phyloP scores from a whole-genome alignment of 2,888 invertebrate species.

The Drosophila villosipedis region DNA sequence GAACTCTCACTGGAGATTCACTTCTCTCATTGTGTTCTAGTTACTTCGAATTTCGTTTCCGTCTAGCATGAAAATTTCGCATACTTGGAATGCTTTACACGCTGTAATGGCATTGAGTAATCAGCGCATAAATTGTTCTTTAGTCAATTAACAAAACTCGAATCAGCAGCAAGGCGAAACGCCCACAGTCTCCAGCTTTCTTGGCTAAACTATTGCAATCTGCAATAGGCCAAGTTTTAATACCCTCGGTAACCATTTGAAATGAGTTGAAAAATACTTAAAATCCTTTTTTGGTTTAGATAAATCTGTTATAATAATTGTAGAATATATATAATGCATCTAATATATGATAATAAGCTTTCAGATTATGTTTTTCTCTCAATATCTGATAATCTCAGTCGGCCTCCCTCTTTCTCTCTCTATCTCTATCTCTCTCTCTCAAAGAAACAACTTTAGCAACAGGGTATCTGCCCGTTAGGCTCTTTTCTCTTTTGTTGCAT shows the following conservation, averaged over 20 bases:
- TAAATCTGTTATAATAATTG: no score
- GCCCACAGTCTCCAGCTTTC: slow-evolving; percentile 22
- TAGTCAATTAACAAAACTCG: slow-evolving; percentile 59
- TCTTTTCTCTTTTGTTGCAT: not conserved
- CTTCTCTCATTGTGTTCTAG: slow-evolving; percentile 8
- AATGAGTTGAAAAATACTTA: not conserved
- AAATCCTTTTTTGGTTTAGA: not conserved
- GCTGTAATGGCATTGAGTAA: slow-evolving; percentile 27
- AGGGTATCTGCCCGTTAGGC: not conserved
- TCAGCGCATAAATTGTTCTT: slow-evolving; percentile 46
- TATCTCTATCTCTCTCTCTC: not conserved
- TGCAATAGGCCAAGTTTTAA: slow-evolving; percentile 15
- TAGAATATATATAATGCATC: not conserved
- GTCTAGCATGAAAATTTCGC: slow-evolving; percentile 32
- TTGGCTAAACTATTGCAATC: slow-evolving; percentile 4
- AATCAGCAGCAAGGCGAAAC: slow-evolving; percentile 31
- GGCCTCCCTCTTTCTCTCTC: no score
- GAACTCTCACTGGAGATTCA: not conserved
- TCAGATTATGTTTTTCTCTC: no score
- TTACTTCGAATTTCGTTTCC: slow-evolving; percentile 38
- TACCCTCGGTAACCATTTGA: slow-evolving; percentile 26
- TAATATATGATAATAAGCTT: not conserved
- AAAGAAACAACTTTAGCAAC: not conserved
- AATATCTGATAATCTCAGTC: no score
- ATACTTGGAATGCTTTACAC: slow-evolving; percentile 51